Conservation (phyloP, 2,888 invertebrate species). For the Nezara viridula region DNA sequence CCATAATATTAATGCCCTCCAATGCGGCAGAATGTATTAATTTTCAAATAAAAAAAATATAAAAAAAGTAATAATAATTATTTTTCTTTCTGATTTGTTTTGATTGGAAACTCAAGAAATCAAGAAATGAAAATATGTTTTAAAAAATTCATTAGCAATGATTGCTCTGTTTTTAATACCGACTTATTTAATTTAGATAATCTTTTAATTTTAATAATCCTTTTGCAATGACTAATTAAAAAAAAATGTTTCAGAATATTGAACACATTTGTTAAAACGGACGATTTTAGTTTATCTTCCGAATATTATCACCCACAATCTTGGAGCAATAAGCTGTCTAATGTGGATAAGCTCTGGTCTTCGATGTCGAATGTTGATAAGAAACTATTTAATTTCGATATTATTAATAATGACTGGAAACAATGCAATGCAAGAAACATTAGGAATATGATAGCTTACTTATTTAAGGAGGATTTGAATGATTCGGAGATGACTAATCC, state of each 20-base stretch:
- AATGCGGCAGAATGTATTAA: too few relatives aligned
- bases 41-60: too few relatives aligned
- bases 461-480: slow-evolving; percentile 60
- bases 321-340: slow-evolving; percentile 58
- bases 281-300: slow-evolving; percentile 55
- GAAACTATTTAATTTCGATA: slow-evolving; percentile 61
- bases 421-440: slow-evolving; percentile 54
- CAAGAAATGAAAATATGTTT: too few relatives aligned
- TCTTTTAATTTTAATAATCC: background rate
- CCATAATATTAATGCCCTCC: too few relatives aligned
- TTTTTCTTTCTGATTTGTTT: too few relatives aligned
- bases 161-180: too few relatives aligned
- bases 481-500: background rate
- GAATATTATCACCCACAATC: slow-evolving; percentile 56
- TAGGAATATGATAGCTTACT: slow-evolving; percentile 61
- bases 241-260: slow-evolving; percentile 61
- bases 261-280: slow-evolving; percentile 61
- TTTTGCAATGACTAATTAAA: background rate
- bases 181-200: too few relatives aligned
- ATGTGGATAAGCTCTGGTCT: slow-evolving; percentile 61
- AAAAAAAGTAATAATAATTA: too few relatives aligned
- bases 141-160: too few relatives aligned
- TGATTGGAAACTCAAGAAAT: too few relatives aligned
- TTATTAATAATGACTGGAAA: slow-evolving; percentile 59
- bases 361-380: slow-evolving; percentile 61